These are phyloP conservation scores for Eilema griseolum DNA, from an alignment of 2,888 invertebrate species.

Conservation along the genomic window DNA sequence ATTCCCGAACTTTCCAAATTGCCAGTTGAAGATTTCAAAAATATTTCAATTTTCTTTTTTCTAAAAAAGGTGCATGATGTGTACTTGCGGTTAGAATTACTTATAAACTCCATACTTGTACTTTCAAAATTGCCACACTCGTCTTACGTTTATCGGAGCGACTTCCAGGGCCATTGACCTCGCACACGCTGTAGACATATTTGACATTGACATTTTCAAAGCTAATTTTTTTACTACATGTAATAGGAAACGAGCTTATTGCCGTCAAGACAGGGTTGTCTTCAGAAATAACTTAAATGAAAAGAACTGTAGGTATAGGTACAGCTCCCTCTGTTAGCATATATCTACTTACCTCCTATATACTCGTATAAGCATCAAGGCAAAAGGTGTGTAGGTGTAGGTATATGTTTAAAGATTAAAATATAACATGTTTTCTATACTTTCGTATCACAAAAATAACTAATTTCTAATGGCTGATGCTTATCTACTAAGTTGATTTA, in stretches of 20 bases:
- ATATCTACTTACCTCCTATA: too few species aligned
- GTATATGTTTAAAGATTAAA: not conserved
- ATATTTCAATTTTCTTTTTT: not conserved
- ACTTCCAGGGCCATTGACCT: not conserved
- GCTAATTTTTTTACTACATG: not conserved
- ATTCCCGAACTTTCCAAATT: not conserved
- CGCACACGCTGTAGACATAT: not conserved
- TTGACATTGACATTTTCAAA: conserved; percentile 1
- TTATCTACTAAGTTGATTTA: not conserved
- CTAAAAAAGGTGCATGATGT: not conserved
- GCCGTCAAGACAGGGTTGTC: not conserved
- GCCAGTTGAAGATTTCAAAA: not conserved
- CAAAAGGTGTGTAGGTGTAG: not conserved
- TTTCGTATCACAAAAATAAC: not conserved
- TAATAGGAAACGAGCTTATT: not conserved
- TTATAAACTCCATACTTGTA: not conserved
- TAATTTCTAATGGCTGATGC: not conserved
- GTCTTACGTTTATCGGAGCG: not conserved
- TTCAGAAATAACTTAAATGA: not conserved
- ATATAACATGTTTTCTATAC: not conserved
- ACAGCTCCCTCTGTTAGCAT: too few species aligned
- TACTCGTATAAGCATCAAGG: not conserved
- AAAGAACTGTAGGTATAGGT: too few species aligned
- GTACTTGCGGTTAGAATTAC: not conserved
- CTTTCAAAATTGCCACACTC: not conserved